Evolutionary conservation across 2,113 vertebrate species (phyloP).

Genomic region (Menidia beryllina): DNA sequence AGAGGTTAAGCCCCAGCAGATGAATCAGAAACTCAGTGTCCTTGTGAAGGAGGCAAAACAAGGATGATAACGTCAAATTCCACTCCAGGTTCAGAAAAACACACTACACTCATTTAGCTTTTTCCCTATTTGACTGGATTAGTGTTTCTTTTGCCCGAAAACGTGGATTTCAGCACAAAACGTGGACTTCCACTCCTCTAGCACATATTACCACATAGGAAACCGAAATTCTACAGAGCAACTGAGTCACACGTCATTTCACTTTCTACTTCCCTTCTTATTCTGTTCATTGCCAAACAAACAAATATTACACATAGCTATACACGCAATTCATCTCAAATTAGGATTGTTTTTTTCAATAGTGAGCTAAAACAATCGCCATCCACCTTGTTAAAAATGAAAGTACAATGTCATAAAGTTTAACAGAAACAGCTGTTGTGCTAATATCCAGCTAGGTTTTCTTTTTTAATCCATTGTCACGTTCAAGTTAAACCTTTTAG

Average conservation of each 20-base stretch:
- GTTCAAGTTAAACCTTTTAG: background rate
- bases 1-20: background rate
- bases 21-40: slow-evolving; percentile 22
- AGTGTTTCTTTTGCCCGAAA: background rate
- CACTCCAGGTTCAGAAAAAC: slow-evolving; percentile 31
- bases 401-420: background rate
- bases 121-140: background rate
- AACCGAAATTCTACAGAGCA: slow-evolving; percentile 9
- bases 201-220: slow-evolving; percentile 38
- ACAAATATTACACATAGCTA: background rate
- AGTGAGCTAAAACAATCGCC: background rate
- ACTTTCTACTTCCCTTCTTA: slow-evolving; percentile 43
- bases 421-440: background rate
- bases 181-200: slow-evolving; percentile 14
- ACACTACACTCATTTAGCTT: background rate
- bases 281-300: background rate
- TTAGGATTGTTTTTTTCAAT: background rate
- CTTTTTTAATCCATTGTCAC: background rate
- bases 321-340: too few species aligned
- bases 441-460: background rate
- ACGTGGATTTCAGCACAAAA: background rate
- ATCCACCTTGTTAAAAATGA: background rate
- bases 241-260: background rate
- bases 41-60: slow-evolving; percentile 35
- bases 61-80: slow-evolving; percentile 54